phyloP scores from a whole-genome alignment of 1,140 invertebrate genomes.

The Apis laboriosa region DNA sequence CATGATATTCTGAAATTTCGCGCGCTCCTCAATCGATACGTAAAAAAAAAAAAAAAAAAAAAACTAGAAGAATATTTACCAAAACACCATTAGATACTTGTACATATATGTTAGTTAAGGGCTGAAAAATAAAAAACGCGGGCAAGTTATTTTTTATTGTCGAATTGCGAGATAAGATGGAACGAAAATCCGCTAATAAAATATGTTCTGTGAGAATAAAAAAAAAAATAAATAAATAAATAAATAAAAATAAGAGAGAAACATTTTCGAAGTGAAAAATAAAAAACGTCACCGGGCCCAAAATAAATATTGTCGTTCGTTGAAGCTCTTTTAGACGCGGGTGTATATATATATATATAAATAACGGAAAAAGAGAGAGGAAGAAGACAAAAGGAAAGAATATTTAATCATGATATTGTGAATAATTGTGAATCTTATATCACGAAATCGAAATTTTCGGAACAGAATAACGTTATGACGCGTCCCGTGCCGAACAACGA shows the following conservation, averaged over 20 bases:
- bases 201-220: slow-evolving; percentile 16
- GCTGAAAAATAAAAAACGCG: slow-evolving; percentile 12
- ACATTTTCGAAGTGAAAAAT: neutral
- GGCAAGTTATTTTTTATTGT: slow-evolving; percentile 36
- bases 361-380: neutral
- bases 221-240: neutral
- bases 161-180: slow-evolving; percentile 34
- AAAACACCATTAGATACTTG: slow-evolving; percentile 35
- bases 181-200: neutral
- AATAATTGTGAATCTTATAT: no score
- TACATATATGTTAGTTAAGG: slow-evolving; percentile 36
- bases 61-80: slow-evolving; percentile 21
- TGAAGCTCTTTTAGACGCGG: slow-evolving; percentile 8
- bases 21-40: slow-evolving; percentile 32
- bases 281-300: slow-evolving; percentile 17
- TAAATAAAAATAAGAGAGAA: neutral
- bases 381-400: neutral
- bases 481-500: neutral
- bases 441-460: neutral
- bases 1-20: slow-evolving; percentile 12
- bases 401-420: slow-evolving; percentile 1
- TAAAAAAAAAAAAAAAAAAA: neutral
- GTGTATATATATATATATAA: neutral
- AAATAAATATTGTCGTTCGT: slow-evolving; percentile 19
- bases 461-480: neutral